Conservation (phyloP, 2,797 vertebrate genomes). For the Tauraco hartlaubi region DNA sequence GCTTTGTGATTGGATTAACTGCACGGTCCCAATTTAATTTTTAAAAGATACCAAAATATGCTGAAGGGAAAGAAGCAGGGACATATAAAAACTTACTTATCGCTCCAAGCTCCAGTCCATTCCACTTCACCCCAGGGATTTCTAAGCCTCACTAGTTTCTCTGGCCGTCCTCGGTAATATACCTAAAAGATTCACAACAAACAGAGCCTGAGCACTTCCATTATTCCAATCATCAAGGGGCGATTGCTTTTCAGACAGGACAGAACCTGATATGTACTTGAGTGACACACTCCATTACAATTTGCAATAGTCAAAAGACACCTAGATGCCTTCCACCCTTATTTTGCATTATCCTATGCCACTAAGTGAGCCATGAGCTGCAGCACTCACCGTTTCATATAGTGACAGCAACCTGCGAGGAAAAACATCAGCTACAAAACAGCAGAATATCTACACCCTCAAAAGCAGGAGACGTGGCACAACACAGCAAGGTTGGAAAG, state of each 20-base stretch:
- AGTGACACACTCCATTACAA: neutral
- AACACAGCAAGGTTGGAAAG: neutral
- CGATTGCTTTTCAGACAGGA: slow-evolving; percentile 8
- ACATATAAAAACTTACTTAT: slow-evolving; percentile 81
- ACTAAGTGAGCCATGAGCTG: neutral
- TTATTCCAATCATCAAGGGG: neutral
- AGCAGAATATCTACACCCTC: neutral
- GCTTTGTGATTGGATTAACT: neutral
- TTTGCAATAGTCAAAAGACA: slow-evolving; percentile 4
- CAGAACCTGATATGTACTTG: neutral
- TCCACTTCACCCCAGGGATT: slow-evolving; percentile 94
- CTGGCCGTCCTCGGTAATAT: slow-evolving; percentile 68
- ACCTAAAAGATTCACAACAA: slow-evolving; percentile 79
- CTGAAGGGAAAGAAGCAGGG: neutral
- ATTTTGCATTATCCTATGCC: neutral
- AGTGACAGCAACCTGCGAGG: neutral
- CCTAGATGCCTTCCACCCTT: neutral
- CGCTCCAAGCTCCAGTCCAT: slow-evolving; percentile 93
- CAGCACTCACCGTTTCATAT: neutral
- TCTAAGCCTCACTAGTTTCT: slow-evolving; percentile 89
- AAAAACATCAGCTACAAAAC: slow-evolving; percentile 3
- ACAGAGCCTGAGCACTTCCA: neutral
- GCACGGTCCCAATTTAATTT: neutral
- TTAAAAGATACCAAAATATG: neutral
- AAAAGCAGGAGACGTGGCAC: neutral